Conservation (phyloP, 2,113 vertebrate species). For the Elephas maximus region DNA sequence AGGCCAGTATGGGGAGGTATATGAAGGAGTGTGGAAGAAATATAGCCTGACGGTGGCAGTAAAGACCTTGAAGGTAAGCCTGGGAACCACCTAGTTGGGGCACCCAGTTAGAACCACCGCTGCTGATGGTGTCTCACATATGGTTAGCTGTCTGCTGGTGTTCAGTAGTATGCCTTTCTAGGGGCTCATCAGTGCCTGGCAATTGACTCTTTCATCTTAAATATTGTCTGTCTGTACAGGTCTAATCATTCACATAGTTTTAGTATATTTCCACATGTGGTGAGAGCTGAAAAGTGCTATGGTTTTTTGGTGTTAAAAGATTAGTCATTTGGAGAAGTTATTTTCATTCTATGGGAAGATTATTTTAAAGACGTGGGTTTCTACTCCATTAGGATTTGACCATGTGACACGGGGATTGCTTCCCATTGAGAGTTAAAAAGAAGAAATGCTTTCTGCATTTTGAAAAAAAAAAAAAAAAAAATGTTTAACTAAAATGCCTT, state of each 20-base stretch:
- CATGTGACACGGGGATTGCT: neutral
- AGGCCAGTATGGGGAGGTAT: constrained; percentile 99
- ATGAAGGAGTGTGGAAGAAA: constrained; percentile 99
- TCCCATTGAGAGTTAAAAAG: neutral
- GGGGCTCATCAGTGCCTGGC: neutral
- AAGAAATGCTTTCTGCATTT: neutral
- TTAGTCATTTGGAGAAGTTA: neutral
- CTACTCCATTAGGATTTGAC: neutral
- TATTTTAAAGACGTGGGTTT: neutral
- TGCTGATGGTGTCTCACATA: neutral
- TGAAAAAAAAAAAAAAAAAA: too few relatives aligned
- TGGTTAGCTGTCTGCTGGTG: neutral
- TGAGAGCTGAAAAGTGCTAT: neutral
- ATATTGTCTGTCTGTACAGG: neutral
- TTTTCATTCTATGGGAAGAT: neutral
- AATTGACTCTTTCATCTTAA: neutral
- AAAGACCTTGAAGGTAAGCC: constrained; percentile 96
- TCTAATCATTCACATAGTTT: neutral
- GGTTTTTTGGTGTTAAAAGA: neutral
- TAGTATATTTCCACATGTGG: neutral
- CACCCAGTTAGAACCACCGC: accelerated
- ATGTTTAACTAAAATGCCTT: neutral
- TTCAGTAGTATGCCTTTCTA: accelerated
- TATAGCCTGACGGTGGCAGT: constrained; percentile 98
- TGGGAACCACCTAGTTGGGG: accelerated